Base-by-base conservation (phyloP, 2,113 vertebrate species). In the Chascanopsetta lugubris region DNA sequence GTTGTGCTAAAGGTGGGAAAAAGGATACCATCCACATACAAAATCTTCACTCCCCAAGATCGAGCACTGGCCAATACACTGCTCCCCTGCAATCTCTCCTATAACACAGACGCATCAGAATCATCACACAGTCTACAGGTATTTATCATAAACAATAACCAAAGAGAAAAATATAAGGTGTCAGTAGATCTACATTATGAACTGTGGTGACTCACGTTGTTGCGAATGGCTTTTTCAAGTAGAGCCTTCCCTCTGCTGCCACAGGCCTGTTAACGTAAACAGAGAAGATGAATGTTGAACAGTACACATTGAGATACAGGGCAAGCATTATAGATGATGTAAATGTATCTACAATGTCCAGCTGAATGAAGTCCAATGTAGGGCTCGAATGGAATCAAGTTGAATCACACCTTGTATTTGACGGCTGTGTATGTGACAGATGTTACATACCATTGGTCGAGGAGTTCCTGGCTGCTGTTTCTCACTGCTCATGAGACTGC, bases 211-310 rank as follows among this genome's bases (percentile, higher is more conserved):
- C 93, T 92, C 71, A 95, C 95, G 78, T 94, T 94, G 61, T 94
- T 95, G 75, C 90, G 90, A 69, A 95, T 94, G 68, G 93, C 96
- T 83, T 93, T 95, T 88, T 94, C 93, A 63, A 96, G 87, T 22
- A 96, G 85, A 18, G 93, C 93, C 83, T 92, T 95, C 2, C 94
- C 95, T 26, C 94, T 89, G 80, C 95, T 96, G 74, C 93, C 75
- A 68, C 91, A 93, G 0, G 66, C 82, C 94, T 95, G 88, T 0
- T 13, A 25, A 60, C 21, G 80, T 49, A 79, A 72, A 53, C 0
- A 20, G 17, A 43, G 36, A n/a, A n/a, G n/a, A n/a, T n/a, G n/a
- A n/a, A n/a, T n/a, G n/a, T n/a, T n/a, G n/a, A n/a, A n/a, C n/a
- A n/a, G n/a, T n/a, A n/a, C n/a, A n/a, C n/a, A n/a, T n/a, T n/a